Base-by-base conservation (phyloP, 2,113 vertebrate species). In the Hypanus sabinus region DNA sequence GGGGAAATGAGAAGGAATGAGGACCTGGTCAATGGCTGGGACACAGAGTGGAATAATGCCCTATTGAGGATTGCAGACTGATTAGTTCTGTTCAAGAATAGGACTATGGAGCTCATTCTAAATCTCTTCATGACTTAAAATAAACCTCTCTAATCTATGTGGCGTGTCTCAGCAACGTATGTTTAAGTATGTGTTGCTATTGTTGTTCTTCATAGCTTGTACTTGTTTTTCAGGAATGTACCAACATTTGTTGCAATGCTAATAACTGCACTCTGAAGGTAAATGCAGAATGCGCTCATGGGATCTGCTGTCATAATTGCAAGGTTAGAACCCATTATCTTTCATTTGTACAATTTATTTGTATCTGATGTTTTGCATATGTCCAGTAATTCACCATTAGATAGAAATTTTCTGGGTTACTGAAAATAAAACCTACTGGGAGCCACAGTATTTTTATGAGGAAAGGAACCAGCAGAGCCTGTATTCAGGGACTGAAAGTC, bases 251-350 rank as follows among this genome's bases (percentile, higher is more conserved):
- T 96, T 99, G 99, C 7, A 97, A 99, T 0, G 98, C 98, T 94
- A 97, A 97, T 90, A 98, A 98, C 94, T 99, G 99, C 95, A 98
- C 98, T 60, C 96, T 99, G 96, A 98, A 96, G 94, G 96, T 95
- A 3, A 98, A 97, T 27, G 98, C 98, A 0, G 97, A 99, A 93
- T 99, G 99, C 94, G 98, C 99, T 6, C 98, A 99, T 0, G 99
- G 99, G 10, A 96, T 98, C 95, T 99, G 99, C 97, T 99, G 99
- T 88, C 96, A 98, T 0, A 95, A 96, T 94, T 99, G 99, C 96
- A 98, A 99, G 98, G 99, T 99, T 36, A 93, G 94, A 55, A 55
- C 0, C 91, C 20, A 55, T 93, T 30, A 55, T 8, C 62, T 33
- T 90, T n/a, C n/a, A n/a, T n/a, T n/a, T n/a, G n/a, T n/a, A n/a